Evolutionary conservation across 2,888 invertebrate species (phyloP), one percentile per base, ranked within the genome.

Genomic region (Callimorpha dominula): DNA sequence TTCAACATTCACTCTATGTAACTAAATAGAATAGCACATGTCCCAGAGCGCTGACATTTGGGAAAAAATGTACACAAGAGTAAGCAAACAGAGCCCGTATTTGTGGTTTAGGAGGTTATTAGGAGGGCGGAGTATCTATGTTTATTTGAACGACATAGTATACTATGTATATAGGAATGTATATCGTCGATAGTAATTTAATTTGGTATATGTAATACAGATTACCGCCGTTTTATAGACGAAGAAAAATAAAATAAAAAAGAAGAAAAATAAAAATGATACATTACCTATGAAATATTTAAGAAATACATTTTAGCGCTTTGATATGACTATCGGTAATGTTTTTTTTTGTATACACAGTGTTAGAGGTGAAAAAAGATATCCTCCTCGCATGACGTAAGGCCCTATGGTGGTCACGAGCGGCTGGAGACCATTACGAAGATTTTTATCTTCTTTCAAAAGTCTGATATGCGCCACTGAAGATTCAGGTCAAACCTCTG

Each of bases 1-100:
- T 57, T 20, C 68, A 11, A 43, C 17, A 17, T 70, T 50, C 70
- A 52, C 70, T 64, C 31, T 43, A 14, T 11, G 15, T 17, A 49
- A 75, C 31, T 20, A 69, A 73, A 73, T 52, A 64, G 46, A 68
- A 66, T 66, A 57, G 17, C 46, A 64, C 63, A 43, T 42, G 65
- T 62, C 62, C 71, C 65, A 43, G 20, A 68, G 14, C 57, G 54
- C 20, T 54, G 54, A 57, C 43, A 68, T 52, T 73, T 60, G 68
- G 65, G 71, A 75, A 70, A n/a, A 73, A 66, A 73, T 69, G 46
- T 69, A 52, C 46, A 66, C 50, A 66, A 49, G 49, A 66, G 31
- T 57, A 57, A 65, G 49, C 65, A 77, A 77, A 77, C 57, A 75
- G 71, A 57, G 20, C 60, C 65, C 60, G 62, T 78, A 66, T 71